phyloP scores from a whole-genome alignment of 2,797 vertebrate species.

The Chromobotia macracanthus region DNA sequence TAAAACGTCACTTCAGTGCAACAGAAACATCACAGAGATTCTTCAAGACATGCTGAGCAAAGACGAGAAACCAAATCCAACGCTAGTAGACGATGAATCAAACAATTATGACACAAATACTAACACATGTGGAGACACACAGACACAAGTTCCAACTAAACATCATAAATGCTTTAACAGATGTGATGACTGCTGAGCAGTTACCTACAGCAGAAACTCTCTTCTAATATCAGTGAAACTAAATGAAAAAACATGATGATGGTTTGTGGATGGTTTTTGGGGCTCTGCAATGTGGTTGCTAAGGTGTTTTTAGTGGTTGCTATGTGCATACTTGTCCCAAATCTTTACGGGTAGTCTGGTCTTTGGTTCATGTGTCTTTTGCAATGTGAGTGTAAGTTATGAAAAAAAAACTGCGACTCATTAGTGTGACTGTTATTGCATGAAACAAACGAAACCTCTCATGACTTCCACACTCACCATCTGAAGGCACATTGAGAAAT shows the following conservation, averaged over 20 bases:
- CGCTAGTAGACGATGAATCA: background rate
- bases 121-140: no score
- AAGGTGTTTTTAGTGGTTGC: background rate
- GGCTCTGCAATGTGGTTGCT: background rate
- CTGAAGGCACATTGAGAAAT: no score
- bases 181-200: no score
- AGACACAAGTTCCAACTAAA: no score
- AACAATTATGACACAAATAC: background rate
- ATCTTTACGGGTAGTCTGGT: background rate
- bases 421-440: no score
- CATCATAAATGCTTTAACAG: no score
- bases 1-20: constrained; percentile 5
- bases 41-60: background rate
- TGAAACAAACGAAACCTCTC: no score
- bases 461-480: no score
- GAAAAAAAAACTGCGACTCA: no score
- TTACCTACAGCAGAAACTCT: no score
- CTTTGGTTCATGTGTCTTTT: background rate
- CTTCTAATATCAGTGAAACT: no score
- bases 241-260: background rate
- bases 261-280: background rate
- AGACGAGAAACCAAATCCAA: background rate
- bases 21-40: background rate
- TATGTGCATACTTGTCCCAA: background rate
- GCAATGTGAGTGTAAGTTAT: background rate